Evolutionary conservation across 2,888 invertebrate genomes (phyloP).

Genomic region (Mythimna lalbum): DNA sequence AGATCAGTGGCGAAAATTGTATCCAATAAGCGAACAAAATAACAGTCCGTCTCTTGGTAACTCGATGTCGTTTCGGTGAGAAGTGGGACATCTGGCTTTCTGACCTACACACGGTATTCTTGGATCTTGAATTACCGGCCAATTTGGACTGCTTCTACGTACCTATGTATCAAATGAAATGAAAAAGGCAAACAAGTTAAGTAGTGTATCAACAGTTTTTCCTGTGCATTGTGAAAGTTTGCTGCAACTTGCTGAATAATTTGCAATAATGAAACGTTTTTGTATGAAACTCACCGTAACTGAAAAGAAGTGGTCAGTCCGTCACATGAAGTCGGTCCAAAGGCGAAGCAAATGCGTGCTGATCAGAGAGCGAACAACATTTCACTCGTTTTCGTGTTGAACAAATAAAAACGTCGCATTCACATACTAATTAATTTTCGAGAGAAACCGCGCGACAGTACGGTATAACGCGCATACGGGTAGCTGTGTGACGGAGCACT

Average conservation of each 20-base stretch:
- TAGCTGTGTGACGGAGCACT: constrained; percentile 82
- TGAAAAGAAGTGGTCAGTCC: constrained; percentile 77
- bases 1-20: constrained; percentile 70
- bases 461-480: constrained; percentile 81
- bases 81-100: constrained; percentile 86
- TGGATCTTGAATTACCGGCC: constrained; percentile 62
- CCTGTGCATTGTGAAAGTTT: constrained; percentile 60
- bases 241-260: constrained; percentile 49
- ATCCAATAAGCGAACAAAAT: constrained; percentile 76
- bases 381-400: constrained; percentile 86
- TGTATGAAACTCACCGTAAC: constrained; percentile 76
- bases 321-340: constrained; percentile 83
- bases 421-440: constrained; percentile 87
- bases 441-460: constrained; percentile 83
- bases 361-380: constrained; percentile 84
- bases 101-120: constrained; percentile 83
- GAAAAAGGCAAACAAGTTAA: constrained; percentile 3
- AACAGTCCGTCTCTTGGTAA: constrained; percentile 82
- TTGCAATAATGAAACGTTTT: constrained; percentile 43
- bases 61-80: constrained; percentile 80
- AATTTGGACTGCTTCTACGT: constrained; percentile 27
- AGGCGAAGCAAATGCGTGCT: constrained; percentile 73
- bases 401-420: constrained; percentile 84
- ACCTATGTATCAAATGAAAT: constrained; percentile 5
- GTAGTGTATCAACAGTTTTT: constrained; percentile 6